phyloP scores from a whole-genome alignment of 2,888 invertebrate genomes.

The Pterobdella sp. region DNA sequence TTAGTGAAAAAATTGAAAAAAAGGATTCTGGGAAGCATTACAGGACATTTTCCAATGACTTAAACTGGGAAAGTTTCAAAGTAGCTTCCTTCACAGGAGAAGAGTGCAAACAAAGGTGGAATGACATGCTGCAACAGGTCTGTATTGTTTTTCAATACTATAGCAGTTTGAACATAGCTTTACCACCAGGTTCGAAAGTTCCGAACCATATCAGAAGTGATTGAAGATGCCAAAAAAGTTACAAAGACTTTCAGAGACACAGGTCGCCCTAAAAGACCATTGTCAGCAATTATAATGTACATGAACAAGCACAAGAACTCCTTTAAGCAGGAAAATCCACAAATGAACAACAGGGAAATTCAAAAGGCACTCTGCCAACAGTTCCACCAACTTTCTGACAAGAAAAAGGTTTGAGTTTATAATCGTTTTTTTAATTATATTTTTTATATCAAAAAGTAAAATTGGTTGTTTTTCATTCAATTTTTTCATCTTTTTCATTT shows the following conservation, averaged over 20 bases:
- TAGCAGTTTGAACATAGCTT: too few species aligned
- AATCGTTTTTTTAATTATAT: neutral
- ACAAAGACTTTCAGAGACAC: neutral
- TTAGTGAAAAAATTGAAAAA: neutral
- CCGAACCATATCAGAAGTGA: neutral
- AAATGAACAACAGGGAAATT: neutral
- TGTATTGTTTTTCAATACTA: too few species aligned
- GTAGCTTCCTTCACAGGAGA: neutral
- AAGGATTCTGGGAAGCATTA: neutral
- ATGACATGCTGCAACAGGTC: neutral
- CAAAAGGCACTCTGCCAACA: neutral
- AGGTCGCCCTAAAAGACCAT: neutral
- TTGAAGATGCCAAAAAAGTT: neutral
- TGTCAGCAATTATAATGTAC: neutral
- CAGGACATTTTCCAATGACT: neutral
- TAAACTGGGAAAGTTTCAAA: neutral
- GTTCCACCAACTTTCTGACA: neutral
- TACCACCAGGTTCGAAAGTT: neutral
- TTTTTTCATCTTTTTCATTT: neutral
- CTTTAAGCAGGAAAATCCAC: neutral
- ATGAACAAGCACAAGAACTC: neutral
- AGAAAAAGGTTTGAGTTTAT: neutral
- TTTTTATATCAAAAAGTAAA: neutral
- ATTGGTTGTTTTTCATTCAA: neutral
- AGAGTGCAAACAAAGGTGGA: conserved; percentile 2